A percentile compares a stretch with the other conserved stretches of the same genome.
Evolutionary conservation across 2,113 vertebrate species (phyloP).

Genomic region (Ptilorrhoa leucosticta): DNA sequence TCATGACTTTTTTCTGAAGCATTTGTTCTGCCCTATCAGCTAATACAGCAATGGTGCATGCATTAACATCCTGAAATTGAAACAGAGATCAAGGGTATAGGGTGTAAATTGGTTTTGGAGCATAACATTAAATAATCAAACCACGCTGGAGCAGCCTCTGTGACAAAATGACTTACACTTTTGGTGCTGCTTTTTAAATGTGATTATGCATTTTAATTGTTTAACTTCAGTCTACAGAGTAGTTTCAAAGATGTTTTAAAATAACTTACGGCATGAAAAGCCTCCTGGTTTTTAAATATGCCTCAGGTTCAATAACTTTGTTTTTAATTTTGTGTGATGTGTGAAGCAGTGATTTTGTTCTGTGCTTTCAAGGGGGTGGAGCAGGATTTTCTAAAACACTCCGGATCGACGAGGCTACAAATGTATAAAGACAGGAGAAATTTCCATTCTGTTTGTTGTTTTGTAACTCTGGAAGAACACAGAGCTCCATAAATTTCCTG

Average conservation of each 20-base stretch:
- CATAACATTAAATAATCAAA: conserved; percentile 48
- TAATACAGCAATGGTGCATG: conserved; percentile 25
- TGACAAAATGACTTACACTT: conserved; percentile 46
- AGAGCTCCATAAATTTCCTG: not conserved
- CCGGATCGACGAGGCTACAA: not conserved
- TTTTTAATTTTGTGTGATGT: not conserved
- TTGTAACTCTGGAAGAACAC: not conserved
- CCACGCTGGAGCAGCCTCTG: conserved; percentile 23
- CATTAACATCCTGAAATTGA: conserved; percentile 45
- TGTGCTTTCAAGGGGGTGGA: not conserved
- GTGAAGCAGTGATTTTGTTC: not conserved
- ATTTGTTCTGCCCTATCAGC: conserved; percentile 56
- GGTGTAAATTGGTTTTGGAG: conserved; percentile 50
- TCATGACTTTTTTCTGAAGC: not conserved
- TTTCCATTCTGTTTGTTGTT: not conserved
- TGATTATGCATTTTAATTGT: conserved; percentile 55
- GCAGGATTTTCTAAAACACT: not conserved
- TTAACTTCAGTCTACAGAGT: not conserved
- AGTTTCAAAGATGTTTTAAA: conserved; percentile 39
- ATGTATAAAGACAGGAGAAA: not conserved
- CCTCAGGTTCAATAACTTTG: not conserved
- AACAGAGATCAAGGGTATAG: conserved; percentile 43
- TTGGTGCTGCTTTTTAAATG: conserved; percentile 37
- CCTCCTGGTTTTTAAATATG: not conserved
- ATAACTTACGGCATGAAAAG: not conserved